Conservation (phyloP, 2,113 vertebrate genomes). For the Lanius ludovicianus region DNA sequence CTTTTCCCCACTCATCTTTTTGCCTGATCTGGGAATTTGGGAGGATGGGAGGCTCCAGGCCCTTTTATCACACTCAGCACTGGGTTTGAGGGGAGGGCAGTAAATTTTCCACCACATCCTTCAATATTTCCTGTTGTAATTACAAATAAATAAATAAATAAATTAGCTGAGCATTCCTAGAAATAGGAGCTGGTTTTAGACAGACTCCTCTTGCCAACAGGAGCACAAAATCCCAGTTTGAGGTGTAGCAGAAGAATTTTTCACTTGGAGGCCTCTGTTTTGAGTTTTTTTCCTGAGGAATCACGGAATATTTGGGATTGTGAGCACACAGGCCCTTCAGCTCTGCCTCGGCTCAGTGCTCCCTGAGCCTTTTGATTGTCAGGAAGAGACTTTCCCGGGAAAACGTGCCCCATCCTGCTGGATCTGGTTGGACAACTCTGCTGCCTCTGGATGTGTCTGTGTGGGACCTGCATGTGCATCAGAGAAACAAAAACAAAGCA, state of each 20-base stretch:
- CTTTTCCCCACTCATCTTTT: not conserved
- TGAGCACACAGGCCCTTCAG: not conserved
- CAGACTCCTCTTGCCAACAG: accelerated
- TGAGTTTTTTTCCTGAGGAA: not conserved
- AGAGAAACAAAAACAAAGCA: not conserved
- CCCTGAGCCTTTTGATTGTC: not conserved
- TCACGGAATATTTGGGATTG: not conserved
- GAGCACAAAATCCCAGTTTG: too few species aligned
- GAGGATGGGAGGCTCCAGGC: not conserved
- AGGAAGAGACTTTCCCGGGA: not conserved
- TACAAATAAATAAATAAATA: not conserved
- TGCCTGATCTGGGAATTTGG: not conserved
- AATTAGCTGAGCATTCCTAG: not conserved
- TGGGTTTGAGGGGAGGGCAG: too few species aligned
- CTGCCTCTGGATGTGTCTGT: not conserved
- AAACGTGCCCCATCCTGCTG: not conserved
- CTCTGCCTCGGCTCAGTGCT: not conserved
- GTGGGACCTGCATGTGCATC: not conserved
- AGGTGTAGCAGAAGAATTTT: not conserved
- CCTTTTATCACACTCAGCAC: too few species aligned
- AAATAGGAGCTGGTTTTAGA: not conserved
- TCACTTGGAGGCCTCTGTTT: accelerated
- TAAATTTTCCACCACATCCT: too few species aligned
- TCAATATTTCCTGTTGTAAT: too few species aligned
- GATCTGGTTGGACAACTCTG: not conserved